Conservation (phyloP, 1,140 invertebrate species). For the Teleopsis dalmanni region DNA sequence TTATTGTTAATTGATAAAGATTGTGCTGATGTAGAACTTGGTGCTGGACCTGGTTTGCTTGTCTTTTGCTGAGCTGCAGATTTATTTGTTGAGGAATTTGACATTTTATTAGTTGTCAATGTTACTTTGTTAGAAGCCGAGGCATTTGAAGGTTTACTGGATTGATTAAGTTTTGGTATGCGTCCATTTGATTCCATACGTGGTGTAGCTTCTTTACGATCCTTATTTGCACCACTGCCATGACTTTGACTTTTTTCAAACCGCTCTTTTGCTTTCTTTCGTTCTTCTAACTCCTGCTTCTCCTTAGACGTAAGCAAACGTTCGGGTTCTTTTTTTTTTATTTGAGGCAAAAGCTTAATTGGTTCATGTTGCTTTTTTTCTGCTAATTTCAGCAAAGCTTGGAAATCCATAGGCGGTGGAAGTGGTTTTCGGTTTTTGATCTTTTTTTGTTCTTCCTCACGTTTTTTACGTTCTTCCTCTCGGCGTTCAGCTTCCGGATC, state of each 20-base stretch:
- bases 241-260: slow-evolving; percentile 21
- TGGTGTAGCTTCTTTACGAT: slow-evolving; percentile 4
- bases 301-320: slow-evolving; percentile 73
- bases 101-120: background rate
- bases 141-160: background rate
- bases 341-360: slow-evolving; percentile 49
- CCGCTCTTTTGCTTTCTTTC: slow-evolving; percentile 43
- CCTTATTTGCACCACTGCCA: slow-evolving; percentile 27
- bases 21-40: background rate
- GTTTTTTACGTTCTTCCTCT: slow-evolving; percentile 42
- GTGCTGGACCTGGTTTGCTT: background rate
- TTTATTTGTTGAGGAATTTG: background rate
- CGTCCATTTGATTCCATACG: slow-evolving; percentile 27
- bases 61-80: background rate
- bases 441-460: slow-evolving; percentile 52
- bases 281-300: slow-evolving; percentile 60
- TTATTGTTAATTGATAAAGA: background rate
- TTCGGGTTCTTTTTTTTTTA: slow-evolving; percentile 60
- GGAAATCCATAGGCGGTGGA: slow-evolving; percentile 67
- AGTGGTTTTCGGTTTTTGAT: slow-evolving; percentile 46
- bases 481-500: slow-evolving; percentile 44
- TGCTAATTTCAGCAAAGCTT: slow-evolving; percentile 67
- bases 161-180: slow-evolving; percentile 34
- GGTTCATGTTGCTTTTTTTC: slow-evolving; percentile 77
- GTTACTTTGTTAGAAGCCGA: background rate